phyloP scores from a whole-genome alignment of 2,113 vertebrate species.

The Bucco capensis region DNA sequence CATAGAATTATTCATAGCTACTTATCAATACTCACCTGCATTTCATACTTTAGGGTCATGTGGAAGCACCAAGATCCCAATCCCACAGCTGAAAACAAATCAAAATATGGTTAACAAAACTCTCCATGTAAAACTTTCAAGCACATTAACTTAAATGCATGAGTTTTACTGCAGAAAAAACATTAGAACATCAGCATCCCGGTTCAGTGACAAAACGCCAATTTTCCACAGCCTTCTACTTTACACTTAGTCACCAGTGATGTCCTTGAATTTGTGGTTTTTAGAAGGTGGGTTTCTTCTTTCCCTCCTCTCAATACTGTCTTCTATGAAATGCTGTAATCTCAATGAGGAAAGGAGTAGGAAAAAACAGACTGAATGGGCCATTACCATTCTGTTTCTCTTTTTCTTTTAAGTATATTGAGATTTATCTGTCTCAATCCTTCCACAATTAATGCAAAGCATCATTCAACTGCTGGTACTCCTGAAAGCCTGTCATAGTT shows the following conservation, averaged over 20 bases:
- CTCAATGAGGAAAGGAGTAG: neutral
- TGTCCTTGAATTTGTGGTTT: neutral
- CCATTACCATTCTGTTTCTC: neutral
- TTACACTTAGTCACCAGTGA: neutral
- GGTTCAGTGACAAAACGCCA: neutral
- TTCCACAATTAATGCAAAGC: neutral
- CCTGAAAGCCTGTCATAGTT: neutral
- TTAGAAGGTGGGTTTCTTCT: neutral
- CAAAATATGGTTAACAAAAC: neutral
- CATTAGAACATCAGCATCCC: neutral
- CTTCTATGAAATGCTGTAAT: neutral
- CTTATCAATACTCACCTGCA: conserved; percentile 85
- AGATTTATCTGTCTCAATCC: neutral
- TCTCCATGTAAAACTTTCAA: neutral
- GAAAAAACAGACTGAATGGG: neutral
- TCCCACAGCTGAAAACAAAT: conserved; percentile 88
- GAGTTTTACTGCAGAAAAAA: neutral
- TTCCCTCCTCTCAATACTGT: neutral
- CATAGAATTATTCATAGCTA: neutral
- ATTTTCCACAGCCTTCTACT: neutral
- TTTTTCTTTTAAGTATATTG: neutral
- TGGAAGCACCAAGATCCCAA: conserved; percentile 99
- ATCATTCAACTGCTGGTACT: neutral
- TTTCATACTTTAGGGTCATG: conserved; percentile 98
- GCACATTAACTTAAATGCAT: neutral